Evolutionary conservation across 2,888 invertebrate genomes (phyloP), one percentile per base, ranked within the genome.

Genomic region (Sympetrum striolatum): DNA sequence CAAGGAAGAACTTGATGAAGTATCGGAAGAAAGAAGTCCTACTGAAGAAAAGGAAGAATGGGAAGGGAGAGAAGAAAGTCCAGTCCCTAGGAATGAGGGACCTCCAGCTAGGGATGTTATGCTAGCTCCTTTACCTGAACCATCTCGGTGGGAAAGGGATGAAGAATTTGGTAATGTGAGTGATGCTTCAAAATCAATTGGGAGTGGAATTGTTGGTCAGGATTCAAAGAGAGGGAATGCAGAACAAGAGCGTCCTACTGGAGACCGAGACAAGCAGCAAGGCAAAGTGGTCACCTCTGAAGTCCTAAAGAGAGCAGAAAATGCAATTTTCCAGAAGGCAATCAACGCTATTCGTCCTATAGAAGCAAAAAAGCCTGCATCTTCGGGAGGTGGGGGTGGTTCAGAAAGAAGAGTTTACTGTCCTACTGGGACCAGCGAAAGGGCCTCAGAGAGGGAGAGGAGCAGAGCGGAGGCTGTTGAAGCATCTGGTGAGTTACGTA

Each of bases 81-180:
- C 90, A 35, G 35, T 37, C 79, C 14, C 14, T 22, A 80, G 80
- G 39, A 53, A n/a, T 39, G 81, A 80, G 44, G 80, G 73, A 48
- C 60, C 86, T n/a, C 86, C 86, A 31, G 35, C 37, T 2, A 91
- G 95, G 92, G 94, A 94, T 90, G 96, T 96, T 93, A 95, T 97
- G 93, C 93, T 97, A 90, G 97, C 97, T 25, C 96, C 96, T 2
- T 92, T 97, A 91, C 97, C 98, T 0, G 98, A 97, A 93, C 94
- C 96, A 90, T 98, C 98, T 0, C 98, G 98, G 94, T 98, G 98
- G 98, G 98, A 98, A 94, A 96, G 97, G 53, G 96, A 96, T 80
- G 97, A 97, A 90, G 96, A 86, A 22, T 86, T 86, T 60, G 86
- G 86, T 12, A 86, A 86, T 86, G 58, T 60, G 18, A 60, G 86